These are phyloP conservation scores for Agriopis marginaria DNA, from an alignment of 2,888 invertebrate species.

Conservation along the genomic window DNA sequence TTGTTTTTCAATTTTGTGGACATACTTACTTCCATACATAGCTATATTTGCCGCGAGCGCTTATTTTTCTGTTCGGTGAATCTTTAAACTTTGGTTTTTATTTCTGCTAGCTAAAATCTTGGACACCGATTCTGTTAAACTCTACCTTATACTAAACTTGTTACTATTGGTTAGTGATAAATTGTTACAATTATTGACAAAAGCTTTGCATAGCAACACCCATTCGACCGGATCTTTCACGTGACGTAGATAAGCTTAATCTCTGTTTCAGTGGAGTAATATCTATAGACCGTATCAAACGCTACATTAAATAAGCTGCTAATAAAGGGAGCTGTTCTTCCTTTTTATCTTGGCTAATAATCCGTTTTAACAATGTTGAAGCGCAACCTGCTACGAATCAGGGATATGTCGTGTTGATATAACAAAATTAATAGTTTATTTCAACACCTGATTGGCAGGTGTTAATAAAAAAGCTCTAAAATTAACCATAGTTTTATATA, in stretches of 20 bases:
- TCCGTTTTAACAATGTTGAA: neutral
- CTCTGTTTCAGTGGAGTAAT: neutral
- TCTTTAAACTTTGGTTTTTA: too few species aligned
- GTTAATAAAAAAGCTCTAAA: neutral
- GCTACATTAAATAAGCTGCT: slow-evolving; percentile 12
- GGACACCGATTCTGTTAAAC: too few species aligned
- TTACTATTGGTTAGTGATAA: too few species aligned
- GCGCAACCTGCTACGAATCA: neutral
- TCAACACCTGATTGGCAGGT: slow-evolving; percentile 2
- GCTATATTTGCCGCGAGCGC: neutral
- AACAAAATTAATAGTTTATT: slow-evolving; percentile 1
- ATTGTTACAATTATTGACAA: neutral
- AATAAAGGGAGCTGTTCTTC: slow-evolving; percentile 2
- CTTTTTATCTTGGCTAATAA: slow-evolving; percentile 3
- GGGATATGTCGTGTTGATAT: neutral
- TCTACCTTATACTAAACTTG: too few species aligned
- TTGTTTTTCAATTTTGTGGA: slow-evolving; percentile 8
- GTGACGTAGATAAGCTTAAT: too few species aligned
- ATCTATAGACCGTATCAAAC: slow-evolving; percentile 2
- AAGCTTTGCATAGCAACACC: neutral
- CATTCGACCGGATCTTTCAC: neutral
- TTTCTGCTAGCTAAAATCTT: too few species aligned
- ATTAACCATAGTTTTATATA: too few species aligned
- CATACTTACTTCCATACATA: neutral
- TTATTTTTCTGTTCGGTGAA: neutral